Evolutionary conservation across 2,797 vertebrate species (phyloP).

Genomic region (Molossus alvarezi): DNA sequence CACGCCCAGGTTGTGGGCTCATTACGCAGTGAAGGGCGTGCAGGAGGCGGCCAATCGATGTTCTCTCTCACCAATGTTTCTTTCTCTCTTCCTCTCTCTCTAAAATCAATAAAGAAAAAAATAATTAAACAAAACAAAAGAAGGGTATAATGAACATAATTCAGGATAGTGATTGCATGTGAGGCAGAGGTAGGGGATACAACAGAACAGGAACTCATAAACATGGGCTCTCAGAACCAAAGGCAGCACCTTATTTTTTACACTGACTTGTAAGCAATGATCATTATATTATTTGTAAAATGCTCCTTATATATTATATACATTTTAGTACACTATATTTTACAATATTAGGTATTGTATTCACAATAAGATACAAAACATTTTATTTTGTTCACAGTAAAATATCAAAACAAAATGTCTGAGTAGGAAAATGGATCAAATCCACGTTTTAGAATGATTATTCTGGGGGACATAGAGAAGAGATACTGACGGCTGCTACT

Average conservation of each 20-base stretch:
- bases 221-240: neutral
- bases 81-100: no score
- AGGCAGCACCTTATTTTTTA: neutral
- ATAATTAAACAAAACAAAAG: neutral
- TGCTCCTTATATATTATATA: neutral
- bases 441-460: neutral
- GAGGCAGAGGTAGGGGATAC: neutral
- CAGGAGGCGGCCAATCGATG: no score
- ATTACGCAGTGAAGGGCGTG: no score
- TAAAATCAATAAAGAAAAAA: no score
- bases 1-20: no score
- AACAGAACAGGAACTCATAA: neutral
- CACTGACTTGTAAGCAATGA: neutral
- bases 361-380: neutral
- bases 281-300: slow-evolving; percentile 45
- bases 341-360: neutral
- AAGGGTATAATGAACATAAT: neutral
- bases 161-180: neutral
- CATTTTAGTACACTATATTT: neutral
- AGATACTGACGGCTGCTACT: neutral
- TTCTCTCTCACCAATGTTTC: no score
- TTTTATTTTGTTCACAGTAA: slow-evolving; percentile 3
- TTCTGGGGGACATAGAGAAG: neutral
- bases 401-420: slow-evolving; percentile 8
- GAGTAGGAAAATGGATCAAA: neutral